Evolutionary conservation across 2,797 vertebrate genomes (phyloP).

Genomic region (Notolabrus celidotus): DNA sequence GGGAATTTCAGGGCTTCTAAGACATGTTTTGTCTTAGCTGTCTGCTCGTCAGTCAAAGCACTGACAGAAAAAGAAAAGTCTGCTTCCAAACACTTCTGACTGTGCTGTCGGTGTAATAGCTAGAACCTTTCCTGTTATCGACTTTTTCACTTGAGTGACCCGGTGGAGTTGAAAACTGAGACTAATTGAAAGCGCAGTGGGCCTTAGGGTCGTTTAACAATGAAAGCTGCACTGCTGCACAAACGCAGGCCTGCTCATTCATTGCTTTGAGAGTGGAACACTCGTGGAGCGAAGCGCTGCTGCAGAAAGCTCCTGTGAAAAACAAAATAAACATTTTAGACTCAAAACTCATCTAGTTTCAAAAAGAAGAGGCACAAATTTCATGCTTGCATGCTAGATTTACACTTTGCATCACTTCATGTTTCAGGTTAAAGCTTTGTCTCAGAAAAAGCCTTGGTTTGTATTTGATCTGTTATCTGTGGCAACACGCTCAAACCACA

Average conservation of each 20-base stretch:
- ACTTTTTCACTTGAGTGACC: slow-evolving; percentile 48
- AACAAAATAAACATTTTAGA: neutral
- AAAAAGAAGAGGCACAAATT: neutral
- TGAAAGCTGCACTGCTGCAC: slow-evolving; percentile 11
- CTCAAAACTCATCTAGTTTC: neutral
- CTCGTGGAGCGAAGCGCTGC: neutral
- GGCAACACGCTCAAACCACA: slow-evolving; percentile 22
- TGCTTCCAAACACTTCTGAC: slow-evolving; percentile 7
- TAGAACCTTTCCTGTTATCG: slow-evolving; percentile 36
- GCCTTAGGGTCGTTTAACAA: slow-evolving; percentile 14
- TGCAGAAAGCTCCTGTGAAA: neutral
- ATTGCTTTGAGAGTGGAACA: neutral
- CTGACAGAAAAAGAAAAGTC: slow-evolving; percentile 28
- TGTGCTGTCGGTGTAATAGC: slow-evolving; percentile 20
- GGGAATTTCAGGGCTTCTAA: neutral
- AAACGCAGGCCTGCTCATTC: slow-evolving; percentile 9
- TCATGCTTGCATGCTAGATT: neutral
- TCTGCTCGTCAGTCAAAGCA: neutral
- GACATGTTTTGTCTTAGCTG: too few species aligned
- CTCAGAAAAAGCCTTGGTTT: too few species aligned
- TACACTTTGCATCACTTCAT: neutral
- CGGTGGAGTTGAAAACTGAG: slow-evolving; percentile 30
- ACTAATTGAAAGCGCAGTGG: slow-evolving; percentile 46
- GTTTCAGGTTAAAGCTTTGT: slow-evolving; percentile 2
- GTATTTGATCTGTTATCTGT: slow-evolving; percentile 32